Percentiles rank a stretch among this genome's conserved stretches.
Evolutionary conservation across 2,797 vertebrate genomes (phyloP).

Genomic region (Novumbra hubbsi): DNA sequence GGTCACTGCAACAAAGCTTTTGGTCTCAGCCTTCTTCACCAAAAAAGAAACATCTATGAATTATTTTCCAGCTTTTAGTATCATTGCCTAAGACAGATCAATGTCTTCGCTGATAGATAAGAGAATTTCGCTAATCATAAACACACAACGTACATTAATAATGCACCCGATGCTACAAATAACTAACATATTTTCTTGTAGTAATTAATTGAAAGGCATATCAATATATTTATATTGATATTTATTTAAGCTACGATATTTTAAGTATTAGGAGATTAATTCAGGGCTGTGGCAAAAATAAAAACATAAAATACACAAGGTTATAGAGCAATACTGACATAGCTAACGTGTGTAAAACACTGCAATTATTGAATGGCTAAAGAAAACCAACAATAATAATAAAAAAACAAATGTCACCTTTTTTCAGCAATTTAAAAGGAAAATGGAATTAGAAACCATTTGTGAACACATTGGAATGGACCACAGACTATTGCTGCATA

Average conservation of each 20-base stretch:
- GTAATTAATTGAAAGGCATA: too few species aligned
- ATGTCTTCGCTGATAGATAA: not conserved
- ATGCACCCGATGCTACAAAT: not conserved
- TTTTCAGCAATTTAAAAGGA: not conserved
- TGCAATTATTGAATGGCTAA: too few species aligned
- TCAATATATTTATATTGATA: not conserved
- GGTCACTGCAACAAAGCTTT: not conserved
- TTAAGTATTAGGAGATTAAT: not conserved
- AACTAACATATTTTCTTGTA: not conserved
- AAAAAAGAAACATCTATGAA: not conserved
- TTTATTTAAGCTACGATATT: not conserved
- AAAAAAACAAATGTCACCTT: not conserved
- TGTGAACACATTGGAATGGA: too few species aligned
- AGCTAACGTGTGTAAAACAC: not conserved
- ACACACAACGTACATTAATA: not conserved
- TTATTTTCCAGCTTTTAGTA: not conserved
- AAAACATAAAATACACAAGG: not conserved
- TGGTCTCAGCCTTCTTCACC: not conserved
- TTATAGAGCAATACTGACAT: too few species aligned
- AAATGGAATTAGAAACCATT: too few species aligned
- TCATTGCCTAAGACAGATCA: not conserved
- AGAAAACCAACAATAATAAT: too few species aligned
- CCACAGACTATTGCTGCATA: too few species aligned
- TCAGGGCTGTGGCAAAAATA: not conserved
- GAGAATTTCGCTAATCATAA: not conserved